phyloP scores from a whole-genome alignment of 2,113 vertebrate genomes.

The Dasypus novemcinctus region DNA sequence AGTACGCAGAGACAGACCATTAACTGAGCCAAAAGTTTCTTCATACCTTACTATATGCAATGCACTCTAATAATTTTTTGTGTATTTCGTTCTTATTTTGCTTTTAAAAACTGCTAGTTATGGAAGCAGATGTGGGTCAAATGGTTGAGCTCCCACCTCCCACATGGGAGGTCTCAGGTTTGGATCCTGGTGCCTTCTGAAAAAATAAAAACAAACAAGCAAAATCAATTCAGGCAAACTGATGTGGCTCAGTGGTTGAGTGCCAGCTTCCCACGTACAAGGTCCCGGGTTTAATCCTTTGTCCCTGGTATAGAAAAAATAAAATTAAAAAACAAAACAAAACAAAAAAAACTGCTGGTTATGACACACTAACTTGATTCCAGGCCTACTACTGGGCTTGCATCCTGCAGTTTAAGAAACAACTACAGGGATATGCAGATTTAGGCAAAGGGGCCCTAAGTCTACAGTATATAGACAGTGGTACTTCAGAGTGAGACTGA shows the following conservation, averaged over 20 bases:
- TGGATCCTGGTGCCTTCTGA: no score
- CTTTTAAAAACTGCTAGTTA: neutral
- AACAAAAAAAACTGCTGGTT: neutral
- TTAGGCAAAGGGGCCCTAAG: neutral
- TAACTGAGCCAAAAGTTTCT: neutral
- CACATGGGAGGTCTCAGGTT: no score
- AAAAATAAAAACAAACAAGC: no score
- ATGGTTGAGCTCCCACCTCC: no score
- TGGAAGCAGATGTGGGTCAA: no score
- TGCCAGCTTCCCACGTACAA: no score
- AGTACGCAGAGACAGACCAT: neutral
- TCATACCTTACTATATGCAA: neutral
- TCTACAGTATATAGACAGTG: neutral
- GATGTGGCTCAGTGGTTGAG: no score
- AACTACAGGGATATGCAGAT: neutral
- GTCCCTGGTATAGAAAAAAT: no score
- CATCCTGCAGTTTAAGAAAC: neutral
- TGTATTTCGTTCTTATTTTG: neutral
- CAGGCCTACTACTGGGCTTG: neutral
- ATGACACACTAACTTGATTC: neutral
- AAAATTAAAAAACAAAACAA: no score
- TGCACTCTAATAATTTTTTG: neutral
- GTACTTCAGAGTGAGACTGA: neutral
- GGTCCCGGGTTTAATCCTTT: no score
- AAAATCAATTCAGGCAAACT: no score